These are phyloP conservation scores for Ancistrus triradiatus DNA, from an alignment of 2,113 vertebrate species.

Conservation along the genomic window DNA sequence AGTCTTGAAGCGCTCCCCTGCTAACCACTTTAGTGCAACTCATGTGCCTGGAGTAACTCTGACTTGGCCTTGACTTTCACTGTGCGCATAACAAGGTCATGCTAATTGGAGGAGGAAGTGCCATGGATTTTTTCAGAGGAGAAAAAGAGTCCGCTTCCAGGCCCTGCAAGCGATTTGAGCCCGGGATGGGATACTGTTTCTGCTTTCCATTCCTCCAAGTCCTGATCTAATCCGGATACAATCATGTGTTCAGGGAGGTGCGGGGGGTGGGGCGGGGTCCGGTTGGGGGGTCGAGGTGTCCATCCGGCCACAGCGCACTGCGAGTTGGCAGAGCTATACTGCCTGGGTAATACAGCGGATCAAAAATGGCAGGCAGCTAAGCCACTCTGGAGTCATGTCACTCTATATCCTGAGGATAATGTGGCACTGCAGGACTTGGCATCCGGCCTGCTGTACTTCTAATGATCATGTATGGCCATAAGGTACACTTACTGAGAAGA, in stretches of 20 bases:
- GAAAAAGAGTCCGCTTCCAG: conserved; percentile 38
- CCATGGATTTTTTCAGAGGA: conserved; percentile 57
- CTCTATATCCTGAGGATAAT: conserved; percentile 63
- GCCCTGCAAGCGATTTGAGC: conserved; percentile 49
- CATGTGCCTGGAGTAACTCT: too few species aligned
- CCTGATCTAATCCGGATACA: conserved; percentile 64
- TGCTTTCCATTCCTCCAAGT: conserved; percentile 48
- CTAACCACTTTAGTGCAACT: too few species aligned
- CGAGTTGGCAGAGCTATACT: conserved; percentile 45
- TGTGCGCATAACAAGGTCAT: conserved; percentile 60
- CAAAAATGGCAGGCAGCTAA: conserved; percentile 48
- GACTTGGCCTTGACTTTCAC: conserved; percentile 54
- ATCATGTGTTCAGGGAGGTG: conserved; percentile 61
- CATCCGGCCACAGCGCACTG: conserved; percentile 42
- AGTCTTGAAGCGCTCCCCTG: too few species aligned
- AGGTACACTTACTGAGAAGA: conserved; percentile 12
- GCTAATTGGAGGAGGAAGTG: conserved; percentile 70
- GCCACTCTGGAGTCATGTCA: conserved; percentile 65
- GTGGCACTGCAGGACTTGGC: conserved; percentile 56
- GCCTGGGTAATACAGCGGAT: conserved; percentile 40
- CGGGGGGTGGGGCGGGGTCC: too few species aligned
- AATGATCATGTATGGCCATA: conserved; percentile 34
- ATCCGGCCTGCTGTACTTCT: conserved; percentile 49
- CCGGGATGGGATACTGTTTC: conserved; percentile 62
- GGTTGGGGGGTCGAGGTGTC: conserved; percentile 35